Percentiles rank a stretch among this genome's conserved stretches.
phyloP scores from a whole-genome alignment of 1,140 invertebrate genomes.

The Cylas formicarius region DNA sequence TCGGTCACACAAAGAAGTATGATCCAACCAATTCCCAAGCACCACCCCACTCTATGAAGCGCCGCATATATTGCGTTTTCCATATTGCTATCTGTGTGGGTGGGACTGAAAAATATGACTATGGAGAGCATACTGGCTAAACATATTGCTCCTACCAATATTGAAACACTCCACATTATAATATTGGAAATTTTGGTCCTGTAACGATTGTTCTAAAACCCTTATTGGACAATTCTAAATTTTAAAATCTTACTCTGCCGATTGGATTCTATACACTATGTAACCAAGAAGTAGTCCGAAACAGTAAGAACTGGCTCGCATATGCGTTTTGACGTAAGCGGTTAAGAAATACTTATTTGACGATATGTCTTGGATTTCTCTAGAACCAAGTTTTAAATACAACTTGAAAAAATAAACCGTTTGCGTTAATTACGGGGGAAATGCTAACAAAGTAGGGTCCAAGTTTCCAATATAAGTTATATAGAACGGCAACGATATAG shows the following conservation, averaged over 20 bases:
- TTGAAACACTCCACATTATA: conserved; percentile 51
- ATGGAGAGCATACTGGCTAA: conserved; percentile 53
- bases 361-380: conserved; percentile 55
- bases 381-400: conserved; percentile 40
- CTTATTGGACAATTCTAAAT: too few species aligned
- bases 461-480: conserved; percentile 52
- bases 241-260: conserved; percentile 48
- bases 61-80: conserved; percentile 60
- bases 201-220: too few species aligned
- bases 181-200: conserved; percentile 46
- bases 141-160: conserved; percentile 48
- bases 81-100: conserved; percentile 49
- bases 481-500: conserved; percentile 53
- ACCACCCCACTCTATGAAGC: conserved; percentile 58
- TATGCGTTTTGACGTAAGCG: conserved; percentile 63
- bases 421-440: conserved; percentile 51
- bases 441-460: conserved; percentile 59
- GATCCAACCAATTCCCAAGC: conserved; percentile 60
- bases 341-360: conserved; percentile 55
- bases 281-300: conserved; percentile 58
- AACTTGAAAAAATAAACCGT: not conserved
- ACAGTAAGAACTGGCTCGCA: conserved; percentile 59
- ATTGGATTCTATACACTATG: conserved; percentile 54
- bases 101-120: conserved; percentile 52
- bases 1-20: conserved; percentile 63